phyloP scores from a whole-genome alignment of 1,140 invertebrate genomes.

The Ostrea edulis region DNA sequence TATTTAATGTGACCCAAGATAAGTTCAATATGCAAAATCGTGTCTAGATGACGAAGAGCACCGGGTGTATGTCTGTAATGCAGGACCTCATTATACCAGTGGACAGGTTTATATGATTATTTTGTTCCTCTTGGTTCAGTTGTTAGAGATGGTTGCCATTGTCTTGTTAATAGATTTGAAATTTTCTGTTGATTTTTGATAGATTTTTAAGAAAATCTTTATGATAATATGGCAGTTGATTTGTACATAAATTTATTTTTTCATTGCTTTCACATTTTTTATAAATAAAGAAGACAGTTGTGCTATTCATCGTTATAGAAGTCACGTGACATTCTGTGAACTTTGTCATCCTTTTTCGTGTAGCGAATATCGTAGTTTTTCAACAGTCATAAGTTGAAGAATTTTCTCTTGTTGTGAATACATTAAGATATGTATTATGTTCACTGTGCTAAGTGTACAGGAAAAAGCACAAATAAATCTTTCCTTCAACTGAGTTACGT shows the following conservation, averaged over 20 bases:
- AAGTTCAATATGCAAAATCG: not conserved
- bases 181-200: slow-evolving; percentile 28
- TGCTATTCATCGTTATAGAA: not conserved
- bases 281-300: not conserved
- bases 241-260: slow-evolving; percentile 17
- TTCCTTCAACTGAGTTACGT: not conserved
- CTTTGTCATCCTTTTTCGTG: not conserved
- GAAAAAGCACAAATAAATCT: slow-evolving; percentile 17
- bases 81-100: not conserved
- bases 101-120: not conserved
- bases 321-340: slow-evolving; percentile 2
- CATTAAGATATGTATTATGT: not conserved
- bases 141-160: not conserved
- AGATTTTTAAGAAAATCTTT: slow-evolving; percentile 26
- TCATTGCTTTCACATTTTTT: slow-evolving; percentile 19
- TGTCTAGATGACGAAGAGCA: not conserved
- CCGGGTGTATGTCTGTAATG: not conserved
- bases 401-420: not conserved
- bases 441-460: not conserved
- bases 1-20: too few species aligned
- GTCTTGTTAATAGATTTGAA: not conserved
- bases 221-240: not conserved
- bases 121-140: not conserved
- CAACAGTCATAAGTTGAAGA: not conserved
- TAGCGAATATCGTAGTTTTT: not conserved